phyloP scores from a whole-genome alignment of 1,140 invertebrate species.

The Ganaspis sp. region DNA sequence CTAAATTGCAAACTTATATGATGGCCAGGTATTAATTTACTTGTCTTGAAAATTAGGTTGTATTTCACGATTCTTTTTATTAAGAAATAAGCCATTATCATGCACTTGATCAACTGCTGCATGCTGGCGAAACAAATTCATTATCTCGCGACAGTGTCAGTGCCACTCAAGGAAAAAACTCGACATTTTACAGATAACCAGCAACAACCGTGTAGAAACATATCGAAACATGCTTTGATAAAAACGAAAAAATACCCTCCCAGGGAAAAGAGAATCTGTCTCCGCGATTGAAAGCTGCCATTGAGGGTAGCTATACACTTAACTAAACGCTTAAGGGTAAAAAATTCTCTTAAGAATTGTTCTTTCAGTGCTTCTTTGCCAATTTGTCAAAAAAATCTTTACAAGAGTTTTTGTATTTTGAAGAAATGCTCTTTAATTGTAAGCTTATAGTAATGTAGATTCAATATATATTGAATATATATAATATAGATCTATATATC shows the following conservation, averaged over 20 bases:
- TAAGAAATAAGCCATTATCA: not conserved
- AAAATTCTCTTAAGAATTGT: too few relatives aligned
- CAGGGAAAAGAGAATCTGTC: too few relatives aligned
- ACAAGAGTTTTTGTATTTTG: too few relatives aligned
- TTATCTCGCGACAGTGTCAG: not conserved
- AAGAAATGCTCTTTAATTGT: too few relatives aligned
- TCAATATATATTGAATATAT: too few relatives aligned
- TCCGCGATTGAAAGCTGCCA: too few relatives aligned
- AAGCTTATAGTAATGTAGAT: too few relatives aligned
- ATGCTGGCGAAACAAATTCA: slow-evolving; percentile 19
- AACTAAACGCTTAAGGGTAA: too few relatives aligned
- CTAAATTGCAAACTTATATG: not conserved
- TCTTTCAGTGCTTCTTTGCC: not conserved
- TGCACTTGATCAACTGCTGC: not conserved
- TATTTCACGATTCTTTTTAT: slow-evolving; percentile 13
- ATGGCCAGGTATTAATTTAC: not conserved
- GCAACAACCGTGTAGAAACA: not conserved
- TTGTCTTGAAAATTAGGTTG: not conserved
- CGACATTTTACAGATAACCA: not conserved
- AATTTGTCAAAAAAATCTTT: too few relatives aligned
- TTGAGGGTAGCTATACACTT: too few relatives aligned
- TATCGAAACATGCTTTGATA: not conserved
- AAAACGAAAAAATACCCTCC: not conserved
- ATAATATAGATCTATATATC: too few relatives aligned
- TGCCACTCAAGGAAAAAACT: not conserved